Conservation (phyloP, 2,113 vertebrate species). For the Pomatostomus ruficeps region DNA sequence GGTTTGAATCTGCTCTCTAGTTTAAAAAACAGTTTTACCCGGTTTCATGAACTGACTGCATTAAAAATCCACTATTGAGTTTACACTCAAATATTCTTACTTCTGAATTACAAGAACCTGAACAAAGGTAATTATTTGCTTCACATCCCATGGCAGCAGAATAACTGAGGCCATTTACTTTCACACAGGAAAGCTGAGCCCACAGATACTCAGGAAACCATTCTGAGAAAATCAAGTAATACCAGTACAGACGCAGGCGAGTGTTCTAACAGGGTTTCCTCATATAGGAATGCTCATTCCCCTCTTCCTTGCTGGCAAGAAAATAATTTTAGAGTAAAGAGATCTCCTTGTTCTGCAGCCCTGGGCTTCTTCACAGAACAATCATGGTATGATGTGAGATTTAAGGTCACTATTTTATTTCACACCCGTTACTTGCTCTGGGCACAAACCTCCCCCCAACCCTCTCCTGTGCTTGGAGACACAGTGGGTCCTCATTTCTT, state of each 20-base stretch:
- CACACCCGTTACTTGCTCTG: background rate
- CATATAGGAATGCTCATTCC: background rate
- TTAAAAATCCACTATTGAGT: background rate
- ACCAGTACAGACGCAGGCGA: background rate
- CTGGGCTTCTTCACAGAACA: background rate
- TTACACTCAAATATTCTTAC: background rate
- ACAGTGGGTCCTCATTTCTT: background rate
- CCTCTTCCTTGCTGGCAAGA: background rate
- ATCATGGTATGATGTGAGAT: background rate
- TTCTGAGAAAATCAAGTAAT: background rate
- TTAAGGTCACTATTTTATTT: background rate
- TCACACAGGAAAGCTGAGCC: background rate
- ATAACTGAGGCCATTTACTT: background rate
- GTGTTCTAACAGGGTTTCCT: background rate
- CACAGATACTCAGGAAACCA: background rate
- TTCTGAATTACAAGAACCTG: background rate
- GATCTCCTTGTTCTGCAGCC: background rate
- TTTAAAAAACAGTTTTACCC: background rate
- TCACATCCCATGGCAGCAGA: background rate
- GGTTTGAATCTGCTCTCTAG: background rate
- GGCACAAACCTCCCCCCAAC: background rate
- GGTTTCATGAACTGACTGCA: background rate
- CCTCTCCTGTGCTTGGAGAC: background rate
- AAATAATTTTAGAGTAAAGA: background rate
- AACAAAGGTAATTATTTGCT: background rate